Evolutionary conservation across 1,140 invertebrate genomes (phyloP).

Genomic region (Rhysida immarginata): DNA sequence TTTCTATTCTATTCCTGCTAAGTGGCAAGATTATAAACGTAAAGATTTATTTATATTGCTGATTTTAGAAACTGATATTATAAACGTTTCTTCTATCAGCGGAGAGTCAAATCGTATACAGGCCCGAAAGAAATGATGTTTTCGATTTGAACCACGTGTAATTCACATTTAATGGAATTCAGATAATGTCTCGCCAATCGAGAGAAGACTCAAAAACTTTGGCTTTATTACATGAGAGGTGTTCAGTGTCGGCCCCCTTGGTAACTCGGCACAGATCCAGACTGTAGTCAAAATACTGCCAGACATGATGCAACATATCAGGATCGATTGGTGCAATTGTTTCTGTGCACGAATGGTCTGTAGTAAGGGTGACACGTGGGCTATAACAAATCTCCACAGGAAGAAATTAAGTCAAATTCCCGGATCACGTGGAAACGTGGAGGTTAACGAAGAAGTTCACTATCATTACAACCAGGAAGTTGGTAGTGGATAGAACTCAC

Average conservation of each 20-base stretch:
- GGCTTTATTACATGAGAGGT: background rate
- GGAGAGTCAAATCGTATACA: too few relatives aligned
- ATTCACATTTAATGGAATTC: background rate
- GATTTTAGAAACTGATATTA: too few relatives aligned
- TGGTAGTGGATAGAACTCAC: background rate
- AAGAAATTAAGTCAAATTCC: background rate
- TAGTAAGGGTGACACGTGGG: too few relatives aligned
- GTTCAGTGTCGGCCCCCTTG: background rate
- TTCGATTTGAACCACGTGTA: background rate
- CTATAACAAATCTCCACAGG: background rate
- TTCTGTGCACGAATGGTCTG: too few relatives aligned
- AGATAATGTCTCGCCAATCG: background rate
- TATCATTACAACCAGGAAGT: background rate
- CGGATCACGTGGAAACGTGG: background rate
- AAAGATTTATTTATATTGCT: too few relatives aligned
- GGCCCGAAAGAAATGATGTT: background rate
- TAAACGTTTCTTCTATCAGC: too few relatives aligned
- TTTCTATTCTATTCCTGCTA: too few relatives aligned
- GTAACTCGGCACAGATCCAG: background rate
- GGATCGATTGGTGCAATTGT: too few relatives aligned
- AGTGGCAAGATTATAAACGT: too few relatives aligned
- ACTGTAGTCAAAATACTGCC: background rate
- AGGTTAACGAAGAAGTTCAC: background rate
- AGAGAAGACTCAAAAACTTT: background rate
- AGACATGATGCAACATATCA: background rate